phyloP scores from a whole-genome alignment of 2,113 vertebrate species.

The Poecilia latipinna region DNA sequence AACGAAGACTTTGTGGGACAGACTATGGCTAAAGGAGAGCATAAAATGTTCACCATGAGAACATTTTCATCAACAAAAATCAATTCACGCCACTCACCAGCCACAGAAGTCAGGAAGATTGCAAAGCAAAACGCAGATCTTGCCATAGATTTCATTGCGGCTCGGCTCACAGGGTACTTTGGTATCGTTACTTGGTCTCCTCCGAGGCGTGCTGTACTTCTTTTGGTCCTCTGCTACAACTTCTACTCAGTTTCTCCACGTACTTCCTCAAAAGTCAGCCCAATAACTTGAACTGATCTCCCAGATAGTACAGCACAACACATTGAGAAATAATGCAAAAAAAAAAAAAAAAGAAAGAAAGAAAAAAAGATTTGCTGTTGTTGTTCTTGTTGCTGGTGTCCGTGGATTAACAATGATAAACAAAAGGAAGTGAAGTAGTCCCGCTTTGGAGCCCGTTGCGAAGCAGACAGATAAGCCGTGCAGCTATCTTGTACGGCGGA shows the following conservation, averaged over 20 bases:
- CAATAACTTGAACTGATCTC: slow-evolving; percentile 49
- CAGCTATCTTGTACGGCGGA: slow-evolving; percentile 54
- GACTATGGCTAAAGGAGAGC: not conserved
- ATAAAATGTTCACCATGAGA: slow-evolving; percentile 42
- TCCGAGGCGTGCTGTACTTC: slow-evolving; percentile 9
- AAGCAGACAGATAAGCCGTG: slow-evolving; percentile 9
- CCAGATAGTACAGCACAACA: slow-evolving; percentile 19
- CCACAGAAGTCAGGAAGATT: slow-evolving; percentile 69
- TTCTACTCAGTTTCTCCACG: not conserved
- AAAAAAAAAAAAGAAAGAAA: not conserved
- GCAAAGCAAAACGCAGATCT: slow-evolving; percentile 67
- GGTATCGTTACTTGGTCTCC: slow-evolving; percentile 21
- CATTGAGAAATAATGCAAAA: slow-evolving; percentile 37
- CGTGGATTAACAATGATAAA: not conserved
- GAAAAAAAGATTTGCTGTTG: not conserved
- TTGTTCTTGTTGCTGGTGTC: not conserved
- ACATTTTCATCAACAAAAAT: slow-evolving; percentile 28
- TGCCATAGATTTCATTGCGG: slow-evolving; percentile 63
- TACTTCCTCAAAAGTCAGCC: slow-evolving; percentile 57
- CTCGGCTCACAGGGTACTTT: slow-evolving; percentile 48
- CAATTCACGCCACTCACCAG: slow-evolving; percentile 65
- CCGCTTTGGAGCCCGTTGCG: not conserved
- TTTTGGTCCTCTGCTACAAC: slow-evolving; percentile 18
- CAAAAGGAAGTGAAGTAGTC: slow-evolving; percentile 25
- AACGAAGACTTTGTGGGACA: not conserved